phyloP scores from a whole-genome alignment of 1,140 invertebrate species.

The Cylas formicarius region DNA sequence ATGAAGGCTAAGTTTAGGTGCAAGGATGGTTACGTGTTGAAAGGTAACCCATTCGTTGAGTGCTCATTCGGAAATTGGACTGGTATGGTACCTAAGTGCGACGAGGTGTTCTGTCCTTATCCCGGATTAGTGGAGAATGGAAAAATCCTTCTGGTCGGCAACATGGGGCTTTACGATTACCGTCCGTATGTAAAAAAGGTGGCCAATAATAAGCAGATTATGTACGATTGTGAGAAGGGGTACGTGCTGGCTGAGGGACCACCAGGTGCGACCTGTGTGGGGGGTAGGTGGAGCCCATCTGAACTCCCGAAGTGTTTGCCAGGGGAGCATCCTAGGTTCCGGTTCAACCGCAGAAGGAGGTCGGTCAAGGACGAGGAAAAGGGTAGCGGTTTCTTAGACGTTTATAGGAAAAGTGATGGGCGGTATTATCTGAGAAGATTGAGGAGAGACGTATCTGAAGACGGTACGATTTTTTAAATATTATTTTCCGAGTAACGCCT shows the following conservation, averaged over 20 bases:
- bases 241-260: constrained; percentile 81
- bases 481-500: no score
- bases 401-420: constrained; percentile 11
- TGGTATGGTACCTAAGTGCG: constrained; percentile 73
- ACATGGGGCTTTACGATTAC: constrained; percentile 96
- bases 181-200: constrained; percentile 90
- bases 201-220: constrained; percentile 88
- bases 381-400: no score
- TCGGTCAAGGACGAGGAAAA: constrained; percentile 43
- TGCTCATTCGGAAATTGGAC: constrained; percentile 93
- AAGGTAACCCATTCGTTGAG: constrained; percentile 64
- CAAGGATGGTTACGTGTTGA: constrained; percentile 80
- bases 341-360: constrained; percentile 65
- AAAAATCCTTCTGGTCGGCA: constrained; percentile 87
- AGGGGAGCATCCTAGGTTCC: constrained; percentile 73
- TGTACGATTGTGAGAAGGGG: constrained; percentile 92
- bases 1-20: constrained; percentile 89
- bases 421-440: no score
- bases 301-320: constrained; percentile 69
- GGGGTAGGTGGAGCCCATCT: constrained; percentile 79
- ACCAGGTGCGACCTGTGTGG: constrained; percentile 86
- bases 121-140: constrained; percentile 87
- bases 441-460: no score
- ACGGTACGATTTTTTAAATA: no score
- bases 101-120: constrained; percentile 90